A percentile compares a stretch with the other conserved stretches of the same genome.
phyloP scores from a whole-genome alignment of 1,140 invertebrate genomes.

The Aphelinus certus region DNA sequence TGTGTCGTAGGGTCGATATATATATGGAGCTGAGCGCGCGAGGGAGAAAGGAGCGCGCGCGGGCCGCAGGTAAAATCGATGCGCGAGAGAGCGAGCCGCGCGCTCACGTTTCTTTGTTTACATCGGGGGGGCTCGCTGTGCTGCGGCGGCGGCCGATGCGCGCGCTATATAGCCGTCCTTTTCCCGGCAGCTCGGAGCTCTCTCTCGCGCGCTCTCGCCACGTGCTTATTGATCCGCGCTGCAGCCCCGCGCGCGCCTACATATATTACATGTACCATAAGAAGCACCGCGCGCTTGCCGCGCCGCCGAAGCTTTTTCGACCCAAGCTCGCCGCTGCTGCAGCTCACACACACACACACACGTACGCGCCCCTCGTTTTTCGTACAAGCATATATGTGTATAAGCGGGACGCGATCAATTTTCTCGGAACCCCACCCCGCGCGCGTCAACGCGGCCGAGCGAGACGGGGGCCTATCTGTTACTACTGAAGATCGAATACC shows the following conservation, averaged over 20 bases:
- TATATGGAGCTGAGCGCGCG: neutral
- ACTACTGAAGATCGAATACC: too few species aligned
- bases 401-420: too few species aligned
- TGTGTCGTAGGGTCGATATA: too few species aligned
- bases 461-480: too few species aligned
- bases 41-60: neutral
- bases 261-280: too few species aligned
- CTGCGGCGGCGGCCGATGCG: neutral
- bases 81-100: conserved; percentile 50
- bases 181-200: conserved; percentile 1
- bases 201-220: neutral
- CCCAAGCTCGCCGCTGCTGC: neutral
- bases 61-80: conserved; percentile 56
- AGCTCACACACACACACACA: too few species aligned
- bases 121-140: conserved; percentile 47
- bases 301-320: conserved; percentile 5
- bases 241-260: too few species aligned
- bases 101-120: conserved; percentile 65
- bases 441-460: too few species aligned
- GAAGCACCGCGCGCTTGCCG: too few species aligned
- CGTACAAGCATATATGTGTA: too few species aligned
- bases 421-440: too few species aligned
- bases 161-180: conserved; percentile 26
- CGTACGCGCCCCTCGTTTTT: too few species aligned
- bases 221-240: conserved; percentile 42